A percentile compares a stretch with the other conserved stretches of the same genome.
These are phyloP conservation scores for Tubiluchus corallicola DNA, from an alignment of 2,888 invertebrate species.

Conservation along the genomic window DNA sequence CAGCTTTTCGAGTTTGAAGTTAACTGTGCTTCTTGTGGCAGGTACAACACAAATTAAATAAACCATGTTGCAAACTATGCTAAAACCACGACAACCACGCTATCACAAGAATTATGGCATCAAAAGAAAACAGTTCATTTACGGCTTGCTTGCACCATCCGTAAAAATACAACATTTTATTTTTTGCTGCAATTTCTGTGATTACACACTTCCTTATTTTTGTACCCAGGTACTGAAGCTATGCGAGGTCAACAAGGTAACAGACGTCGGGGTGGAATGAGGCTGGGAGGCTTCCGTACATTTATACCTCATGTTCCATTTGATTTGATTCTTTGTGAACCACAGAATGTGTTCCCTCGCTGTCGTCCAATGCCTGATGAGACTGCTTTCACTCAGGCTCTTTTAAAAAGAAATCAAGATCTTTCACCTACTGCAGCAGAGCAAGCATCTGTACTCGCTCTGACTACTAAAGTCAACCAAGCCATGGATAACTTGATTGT, in stretches of 20 bases:
- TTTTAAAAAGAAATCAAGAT: constrained; percentile 77
- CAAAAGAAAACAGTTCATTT: no score
- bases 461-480: constrained; percentile 84
- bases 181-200: no score
- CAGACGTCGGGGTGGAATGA: neutral
- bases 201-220: no score
- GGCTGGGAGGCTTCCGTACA: constrained; percentile 16
- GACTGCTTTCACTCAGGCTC: constrained; percentile 60
- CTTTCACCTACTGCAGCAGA: constrained; percentile 75
- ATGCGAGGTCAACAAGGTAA: neutral
- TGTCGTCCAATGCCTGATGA: constrained; percentile 66
- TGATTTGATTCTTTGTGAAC: constrained; percentile 44
- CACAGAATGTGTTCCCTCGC: constrained; percentile 51
- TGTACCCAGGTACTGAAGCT: no score
- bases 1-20: no score
- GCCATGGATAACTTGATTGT: constrained; percentile 85
- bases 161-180: no score
- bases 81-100: no score
- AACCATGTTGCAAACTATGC: no score
- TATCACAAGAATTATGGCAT: no score
- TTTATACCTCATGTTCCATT: constrained; percentile 29
- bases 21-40: no score
- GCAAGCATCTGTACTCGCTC: constrained; percentile 72
- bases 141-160: no score
- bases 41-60: no score